A percentile compares a stretch with the other conserved stretches of the same genome.
These are phyloP conservation scores for Daboia siamensis DNA, from an alignment of 2,113 vertebrate genomes.

Conservation along the genomic window DNA sequence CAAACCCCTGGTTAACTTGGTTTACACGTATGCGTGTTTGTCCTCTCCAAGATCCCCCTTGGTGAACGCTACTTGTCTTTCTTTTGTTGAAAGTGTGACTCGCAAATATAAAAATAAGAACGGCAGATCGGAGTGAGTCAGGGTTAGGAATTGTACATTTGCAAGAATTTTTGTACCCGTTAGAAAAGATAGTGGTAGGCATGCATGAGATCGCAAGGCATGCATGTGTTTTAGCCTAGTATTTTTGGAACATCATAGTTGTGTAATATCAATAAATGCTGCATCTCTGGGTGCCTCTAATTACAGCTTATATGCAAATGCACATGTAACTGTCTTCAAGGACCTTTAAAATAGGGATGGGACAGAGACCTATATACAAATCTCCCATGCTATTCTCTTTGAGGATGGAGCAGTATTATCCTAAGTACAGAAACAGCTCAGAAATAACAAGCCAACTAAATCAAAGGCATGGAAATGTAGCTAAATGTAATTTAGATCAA, in stretches of 20 bases:
- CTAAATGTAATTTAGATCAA: background rate
- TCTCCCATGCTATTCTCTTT: background rate
- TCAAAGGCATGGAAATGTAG: background rate
- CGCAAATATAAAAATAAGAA: conserved; percentile 21
- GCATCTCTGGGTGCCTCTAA: background rate
- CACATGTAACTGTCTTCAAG: background rate
- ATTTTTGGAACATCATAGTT: background rate
- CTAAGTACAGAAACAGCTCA: background rate
- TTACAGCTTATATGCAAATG: background rate
- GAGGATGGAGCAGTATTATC: background rate
- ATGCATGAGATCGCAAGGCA: background rate
- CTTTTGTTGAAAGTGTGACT: conserved; percentile 19
- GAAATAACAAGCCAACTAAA: background rate
- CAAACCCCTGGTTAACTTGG: conserved; percentile 2
- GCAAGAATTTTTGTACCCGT: background rate
- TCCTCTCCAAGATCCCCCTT: background rate
- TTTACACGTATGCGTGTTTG: no score
- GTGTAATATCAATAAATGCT: background rate
- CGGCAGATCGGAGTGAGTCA: background rate
- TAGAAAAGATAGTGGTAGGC: background rate
- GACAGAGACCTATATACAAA: background rate
- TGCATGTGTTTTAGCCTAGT: background rate
- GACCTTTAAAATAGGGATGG: background rate
- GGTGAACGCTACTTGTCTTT: background rate
- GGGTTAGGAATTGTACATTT: background rate